Evolutionary conservation across 2,888 invertebrate genomes (phyloP), one percentile per base, ranked within the genome.

Genomic region (Eurois occulta): DNA sequence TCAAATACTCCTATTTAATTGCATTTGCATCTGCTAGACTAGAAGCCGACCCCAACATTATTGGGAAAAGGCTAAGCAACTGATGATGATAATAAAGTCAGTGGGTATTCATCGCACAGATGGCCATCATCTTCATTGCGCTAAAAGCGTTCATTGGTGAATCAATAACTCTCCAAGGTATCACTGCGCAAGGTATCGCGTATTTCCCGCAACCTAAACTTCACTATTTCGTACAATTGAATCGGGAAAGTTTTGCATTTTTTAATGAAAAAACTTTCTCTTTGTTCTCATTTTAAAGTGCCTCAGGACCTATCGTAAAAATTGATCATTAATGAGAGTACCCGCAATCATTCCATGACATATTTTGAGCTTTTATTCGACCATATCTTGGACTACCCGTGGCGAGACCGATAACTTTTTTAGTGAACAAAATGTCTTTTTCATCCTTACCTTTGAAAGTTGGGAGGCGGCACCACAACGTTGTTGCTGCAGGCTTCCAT

Each of bases 381-480:
- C 3, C 35, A 62, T 24, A 35, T 35, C 2, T 58, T 28, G 35
- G 18, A 32, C 32, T 3, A 60, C 60, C 60, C 1, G 18, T 32
- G 21, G 21, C 32, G 32, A 32, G 32, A 35, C 35, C 24, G 24
- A 32, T 35, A 35, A 58, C 6, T 16, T 28, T 6, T 58, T 58
- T 16, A 28, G 2, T 58, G 28, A 28, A 28, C 28, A 28, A 28
- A 55, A 58, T 6, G 6, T 62, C 11, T 64, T 38, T 64, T 24
- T 38, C 35, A 5, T 1, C 38, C 41, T 74, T 90, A 97, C 97
- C 94, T 96, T 78, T 90, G 93, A 81, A 97, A 97, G 75, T 95
- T 96, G 66, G 87, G 87, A 0, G 97, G 95, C 1, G 97, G 93
- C 46, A 93, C 72, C 0, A 95, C 87, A 0, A 96, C 77, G 0